These are phyloP conservation scores for Patella caerulea DNA, from an alignment of 2,888 invertebrate genomes.

Conservation along the genomic window DNA sequence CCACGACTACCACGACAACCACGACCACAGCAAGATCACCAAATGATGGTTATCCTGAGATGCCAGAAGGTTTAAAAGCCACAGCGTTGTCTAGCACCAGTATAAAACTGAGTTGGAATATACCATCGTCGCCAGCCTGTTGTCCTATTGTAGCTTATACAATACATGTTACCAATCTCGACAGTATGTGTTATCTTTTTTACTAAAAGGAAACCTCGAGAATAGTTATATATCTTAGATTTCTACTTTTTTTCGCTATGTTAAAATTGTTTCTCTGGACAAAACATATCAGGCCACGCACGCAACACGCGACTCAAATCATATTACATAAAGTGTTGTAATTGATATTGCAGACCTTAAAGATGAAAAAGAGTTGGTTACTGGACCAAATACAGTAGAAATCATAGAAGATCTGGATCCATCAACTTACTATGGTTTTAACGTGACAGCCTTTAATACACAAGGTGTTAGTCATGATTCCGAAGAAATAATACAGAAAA, in stretches of 20 bases:
- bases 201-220: not conserved
- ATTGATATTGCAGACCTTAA: not conserved
- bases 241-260: too few relatives aligned
- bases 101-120: slow-evolving; percentile 28
- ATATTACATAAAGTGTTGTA: too few relatives aligned
- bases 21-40: slow-evolving; percentile 2
- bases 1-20: not conserved
- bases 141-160: slow-evolving; percentile 40
- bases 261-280: too few relatives aligned
- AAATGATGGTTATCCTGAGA: slow-evolving; percentile 7
- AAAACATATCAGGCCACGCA: too few relatives aligned
- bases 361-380: slow-evolving; percentile 18
- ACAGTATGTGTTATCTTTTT: slow-evolving; percentile 1
- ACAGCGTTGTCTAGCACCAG: slow-evolving; percentile 23
- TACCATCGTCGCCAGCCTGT: slow-evolving; percentile 24
- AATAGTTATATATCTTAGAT: too few relatives aligned
- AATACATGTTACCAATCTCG: slow-evolving; percentile 23
- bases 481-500: slow-evolving; percentile 15
- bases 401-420: slow-evolving; percentile 10
- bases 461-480: slow-evolving; percentile 31
- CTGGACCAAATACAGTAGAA: slow-evolving; percentile 19
- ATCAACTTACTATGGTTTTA: slow-evolving; percentile 21
- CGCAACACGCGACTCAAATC: too few relatives aligned
- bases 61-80: slow-evolving; percentile 17
- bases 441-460: slow-evolving; percentile 30